These are phyloP conservation scores for Onychorhynchus coronatus DNA, from an alignment of 2,113 vertebrate genomes.

Conservation along the genomic window DNA sequence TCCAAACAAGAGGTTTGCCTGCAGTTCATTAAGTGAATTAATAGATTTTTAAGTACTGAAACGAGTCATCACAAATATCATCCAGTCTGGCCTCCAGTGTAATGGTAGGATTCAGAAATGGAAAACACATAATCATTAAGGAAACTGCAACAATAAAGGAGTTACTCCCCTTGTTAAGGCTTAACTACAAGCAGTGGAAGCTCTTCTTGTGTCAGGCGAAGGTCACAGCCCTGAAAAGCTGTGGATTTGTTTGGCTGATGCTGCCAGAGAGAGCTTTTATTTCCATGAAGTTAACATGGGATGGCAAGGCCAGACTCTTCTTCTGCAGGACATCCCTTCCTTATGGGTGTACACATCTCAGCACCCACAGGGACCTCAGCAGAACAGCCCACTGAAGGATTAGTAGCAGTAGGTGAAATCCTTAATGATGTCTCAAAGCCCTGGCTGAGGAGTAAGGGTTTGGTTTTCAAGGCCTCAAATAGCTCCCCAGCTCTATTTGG, in stretches of 20 bases:
- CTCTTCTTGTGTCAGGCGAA: background rate
- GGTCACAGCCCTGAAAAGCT: background rate
- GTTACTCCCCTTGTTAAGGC: background rate
- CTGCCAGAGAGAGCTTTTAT: background rate
- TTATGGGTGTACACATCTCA: background rate
- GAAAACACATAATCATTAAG: background rate
- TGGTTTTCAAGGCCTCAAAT: background rate
- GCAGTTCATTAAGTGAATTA: background rate
- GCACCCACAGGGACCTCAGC: background rate
- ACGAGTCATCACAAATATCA: background rate
- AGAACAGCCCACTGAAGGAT: background rate
- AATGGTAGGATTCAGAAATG: background rate
- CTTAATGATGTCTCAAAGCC: background rate
- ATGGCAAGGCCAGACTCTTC: background rate
- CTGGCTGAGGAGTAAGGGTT: background rate
- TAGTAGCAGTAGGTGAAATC: background rate
- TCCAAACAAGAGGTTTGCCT: background rate
- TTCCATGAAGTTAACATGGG: background rate
- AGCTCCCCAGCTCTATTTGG: background rate
- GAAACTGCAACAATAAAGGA: background rate
- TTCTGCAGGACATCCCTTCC: background rate
- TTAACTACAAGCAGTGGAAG: background rate
- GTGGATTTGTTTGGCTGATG: background rate
- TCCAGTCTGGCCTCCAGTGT: background rate
- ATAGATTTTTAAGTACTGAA: background rate